Percentiles rank a stretch among this genome's conserved stretches.
These are phyloP conservation scores for Noctua fimbriata DNA, from an alignment of 2,888 invertebrate species.

Conservation along the genomic window DNA sequence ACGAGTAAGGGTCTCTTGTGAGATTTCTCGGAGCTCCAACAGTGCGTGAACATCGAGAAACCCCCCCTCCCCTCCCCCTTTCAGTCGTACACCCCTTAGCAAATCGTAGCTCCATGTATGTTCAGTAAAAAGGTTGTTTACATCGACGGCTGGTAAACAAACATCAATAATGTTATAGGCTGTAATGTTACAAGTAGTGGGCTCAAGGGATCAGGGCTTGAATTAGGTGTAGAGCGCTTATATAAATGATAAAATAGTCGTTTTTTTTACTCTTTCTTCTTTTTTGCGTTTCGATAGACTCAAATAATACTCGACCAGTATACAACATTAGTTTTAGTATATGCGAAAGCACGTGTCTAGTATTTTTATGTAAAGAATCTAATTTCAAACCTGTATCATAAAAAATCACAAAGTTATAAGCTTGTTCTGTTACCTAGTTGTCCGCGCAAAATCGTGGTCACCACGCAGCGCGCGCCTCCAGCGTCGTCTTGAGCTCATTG, in stretches of 20 bases:
- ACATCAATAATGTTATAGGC: slow-evolving; percentile 33
- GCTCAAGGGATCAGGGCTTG: neutral
- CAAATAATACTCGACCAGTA: no score
- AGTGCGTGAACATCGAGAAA: slow-evolving; percentile 54
- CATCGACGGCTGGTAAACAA: slow-evolving; percentile 42
- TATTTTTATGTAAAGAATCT: no score
- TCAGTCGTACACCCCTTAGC: slow-evolving; percentile 16
- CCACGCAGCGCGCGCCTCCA: no score
- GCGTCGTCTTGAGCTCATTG: no score
- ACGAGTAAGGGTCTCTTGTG: slow-evolving; percentile 49
- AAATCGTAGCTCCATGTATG: slow-evolving; percentile 42
- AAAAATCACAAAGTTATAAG: no score
- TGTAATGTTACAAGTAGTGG: slow-evolving; percentile 26
- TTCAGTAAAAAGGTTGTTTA: slow-evolving; percentile 56
- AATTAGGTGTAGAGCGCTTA: slow-evolving; percentile 16
- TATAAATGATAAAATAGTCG: neutral
- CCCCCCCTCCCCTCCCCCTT: neutral
- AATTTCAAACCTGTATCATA: no score
- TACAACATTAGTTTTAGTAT: no score
- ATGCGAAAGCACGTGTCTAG: no score
- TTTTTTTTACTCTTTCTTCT: no score
- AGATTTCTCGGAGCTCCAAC: slow-evolving; percentile 46
- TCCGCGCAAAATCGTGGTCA: no score
- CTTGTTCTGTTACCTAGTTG: no score
- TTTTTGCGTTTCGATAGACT: no score